Evolutionary conservation across 2,113 vertebrate species (phyloP).

Genomic region (Acrocephalus kingi): DNA sequence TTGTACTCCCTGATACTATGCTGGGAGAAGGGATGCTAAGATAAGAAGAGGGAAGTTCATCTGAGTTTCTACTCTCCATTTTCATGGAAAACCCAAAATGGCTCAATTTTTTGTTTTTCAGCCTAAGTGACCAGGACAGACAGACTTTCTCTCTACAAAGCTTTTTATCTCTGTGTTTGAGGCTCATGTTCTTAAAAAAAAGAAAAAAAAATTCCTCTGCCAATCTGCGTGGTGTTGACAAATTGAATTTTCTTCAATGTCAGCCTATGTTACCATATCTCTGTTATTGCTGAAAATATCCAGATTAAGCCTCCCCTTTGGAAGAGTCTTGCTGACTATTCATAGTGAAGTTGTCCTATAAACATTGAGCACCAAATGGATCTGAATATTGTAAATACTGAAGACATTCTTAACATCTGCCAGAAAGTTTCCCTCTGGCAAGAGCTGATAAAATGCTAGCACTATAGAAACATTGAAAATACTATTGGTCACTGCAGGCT

Average conservation of each 20-base stretch:
- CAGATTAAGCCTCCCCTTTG: not conserved
- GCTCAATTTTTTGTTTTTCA: not conserved
- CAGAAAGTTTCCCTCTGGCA: not conserved
- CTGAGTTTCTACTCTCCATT: not conserved
- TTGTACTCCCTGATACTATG: not conserved
- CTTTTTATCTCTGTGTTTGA: not conserved
- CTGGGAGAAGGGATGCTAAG: not conserved
- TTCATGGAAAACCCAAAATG: not conserved
- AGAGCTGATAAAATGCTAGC: not conserved
- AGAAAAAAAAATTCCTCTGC: not conserved
- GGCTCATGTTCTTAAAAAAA: not conserved
- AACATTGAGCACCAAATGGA: not conserved
- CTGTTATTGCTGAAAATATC: not conserved
- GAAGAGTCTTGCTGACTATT: not conserved
- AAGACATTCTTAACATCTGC: not conserved
- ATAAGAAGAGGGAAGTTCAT: not conserved
- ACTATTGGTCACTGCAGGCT: not conserved
- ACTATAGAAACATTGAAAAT: not conserved
- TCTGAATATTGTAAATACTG: not conserved
- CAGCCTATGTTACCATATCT: not conserved
- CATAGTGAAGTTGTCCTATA: not conserved
- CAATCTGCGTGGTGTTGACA: not conserved
- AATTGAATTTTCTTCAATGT: not conserved
- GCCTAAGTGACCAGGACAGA: not conserved
- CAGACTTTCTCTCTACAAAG: not conserved